phyloP scores from a whole-genome alignment of 1,140 invertebrate species.

The Agraylea sexmaculata region DNA sequence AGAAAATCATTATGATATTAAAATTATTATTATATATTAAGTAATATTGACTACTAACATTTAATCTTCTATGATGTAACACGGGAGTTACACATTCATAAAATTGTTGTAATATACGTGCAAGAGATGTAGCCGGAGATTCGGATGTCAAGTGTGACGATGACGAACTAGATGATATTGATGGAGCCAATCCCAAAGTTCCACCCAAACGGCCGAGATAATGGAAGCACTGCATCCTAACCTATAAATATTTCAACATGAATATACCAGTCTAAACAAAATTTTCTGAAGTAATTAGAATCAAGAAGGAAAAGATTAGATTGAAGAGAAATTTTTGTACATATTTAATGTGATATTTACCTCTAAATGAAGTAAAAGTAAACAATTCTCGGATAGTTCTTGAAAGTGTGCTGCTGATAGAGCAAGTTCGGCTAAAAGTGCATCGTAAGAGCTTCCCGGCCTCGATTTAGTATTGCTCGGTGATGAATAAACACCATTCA shows the following conservation, averaged over 20 bases:
- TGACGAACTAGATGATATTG: slow-evolving; percentile 1
- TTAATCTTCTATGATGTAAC: slow-evolving; percentile 59
- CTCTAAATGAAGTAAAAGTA: slow-evolving; percentile 85
- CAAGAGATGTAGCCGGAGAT: slow-evolving; percentile 23
- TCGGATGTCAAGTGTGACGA: slow-evolving; percentile 16
- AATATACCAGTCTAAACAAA: slow-evolving; percentile 2
- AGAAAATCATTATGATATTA: slow-evolving; percentile 22
- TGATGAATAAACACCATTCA: slow-evolving; percentile 12
- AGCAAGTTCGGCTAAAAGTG: slow-evolving; percentile 37
- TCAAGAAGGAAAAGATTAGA: slow-evolving; percentile 4
- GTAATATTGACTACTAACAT: slow-evolving; percentile 38
- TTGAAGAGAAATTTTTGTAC: neutral
- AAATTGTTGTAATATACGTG: slow-evolving; percentile 30
- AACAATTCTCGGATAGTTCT: slow-evolving; percentile 79
- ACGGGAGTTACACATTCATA: slow-evolving; percentile 27
- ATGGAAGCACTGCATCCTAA: slow-evolving; percentile 89
- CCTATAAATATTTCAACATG: slow-evolving; percentile 26
- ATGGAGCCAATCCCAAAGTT: slow-evolving; percentile 8
- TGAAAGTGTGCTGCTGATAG: slow-evolving; percentile 70
- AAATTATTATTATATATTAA: slow-evolving; percentile 11
- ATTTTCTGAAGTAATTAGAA: slow-evolving; percentile 5
- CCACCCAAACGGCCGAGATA: slow-evolving; percentile 51
- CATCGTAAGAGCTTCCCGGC: slow-evolving; percentile 12
- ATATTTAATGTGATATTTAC: slow-evolving; percentile 31
- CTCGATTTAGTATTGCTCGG: slow-evolving; percentile 7